phyloP scores from a whole-genome alignment of 2,797 vertebrate species.

The Sandelia bainsii region DNA sequence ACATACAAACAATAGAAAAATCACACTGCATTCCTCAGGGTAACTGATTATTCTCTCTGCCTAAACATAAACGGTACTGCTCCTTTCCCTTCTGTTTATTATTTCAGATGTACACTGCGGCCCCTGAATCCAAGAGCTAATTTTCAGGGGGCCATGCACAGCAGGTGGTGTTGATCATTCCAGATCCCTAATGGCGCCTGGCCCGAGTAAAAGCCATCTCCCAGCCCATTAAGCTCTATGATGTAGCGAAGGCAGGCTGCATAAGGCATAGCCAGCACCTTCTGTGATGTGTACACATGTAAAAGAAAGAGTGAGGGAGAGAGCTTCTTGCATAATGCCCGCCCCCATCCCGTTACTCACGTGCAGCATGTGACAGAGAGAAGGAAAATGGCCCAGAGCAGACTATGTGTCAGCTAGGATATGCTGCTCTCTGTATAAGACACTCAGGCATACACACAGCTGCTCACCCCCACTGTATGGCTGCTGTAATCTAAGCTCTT shows the following conservation, averaged over 20 bases:
- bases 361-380: slow-evolving; percentile 79
- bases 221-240: slow-evolving; percentile 50
- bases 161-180: slow-evolving; percentile 61
- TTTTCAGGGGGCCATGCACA: slow-evolving; percentile 33
- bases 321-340: slow-evolving; percentile 66
- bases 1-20: slow-evolving; percentile 14
- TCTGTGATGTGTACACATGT: slow-evolving; percentile 51
- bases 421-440: slow-evolving; percentile 53
- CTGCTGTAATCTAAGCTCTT: slow-evolving; percentile 35
- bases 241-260: slow-evolving; percentile 42
- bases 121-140: slow-evolving; percentile 20
- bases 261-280: slow-evolving; percentile 50
- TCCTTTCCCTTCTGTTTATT: slow-evolving; percentile 28
- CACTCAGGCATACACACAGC: slow-evolving; percentile 56
- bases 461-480: slow-evolving; percentile 58
- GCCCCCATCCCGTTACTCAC: slow-evolving; percentile 65
- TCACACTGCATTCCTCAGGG: slow-evolving; percentile 5
- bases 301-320: slow-evolving; percentile 45
- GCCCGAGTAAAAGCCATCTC: slow-evolving; percentile 39
- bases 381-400: slow-evolving; percentile 71
- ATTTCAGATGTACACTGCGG: slow-evolving; percentile 26
- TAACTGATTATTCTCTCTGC: background rate
- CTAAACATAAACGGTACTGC: background rate
- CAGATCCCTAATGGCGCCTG: slow-evolving; percentile 20
- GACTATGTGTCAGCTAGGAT: slow-evolving; percentile 67